These are phyloP conservation scores for Petrophora chlorosata DNA, from an alignment of 2,888 invertebrate species.

Conservation along the genomic window DNA sequence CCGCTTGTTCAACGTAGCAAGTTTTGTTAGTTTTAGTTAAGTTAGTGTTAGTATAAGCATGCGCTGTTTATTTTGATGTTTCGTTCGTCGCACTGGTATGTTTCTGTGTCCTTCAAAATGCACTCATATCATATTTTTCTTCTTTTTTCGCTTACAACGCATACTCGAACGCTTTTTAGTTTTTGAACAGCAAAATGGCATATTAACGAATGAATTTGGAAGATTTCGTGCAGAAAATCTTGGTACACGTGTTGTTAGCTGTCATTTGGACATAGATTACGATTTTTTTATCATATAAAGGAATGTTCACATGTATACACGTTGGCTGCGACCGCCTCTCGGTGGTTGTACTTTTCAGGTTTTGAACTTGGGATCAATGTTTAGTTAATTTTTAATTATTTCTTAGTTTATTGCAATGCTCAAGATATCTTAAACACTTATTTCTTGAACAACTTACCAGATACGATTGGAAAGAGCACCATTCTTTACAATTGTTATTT, in stretches of 20 bases:
- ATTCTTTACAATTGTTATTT: too few relatives aligned
- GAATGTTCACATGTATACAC: slow-evolving; percentile 76
- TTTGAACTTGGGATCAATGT: slow-evolving; percentile 46
- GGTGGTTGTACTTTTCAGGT: slow-evolving; percentile 46
- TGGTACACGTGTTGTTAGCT: slow-evolving; percentile 58
- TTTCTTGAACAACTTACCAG: background rate
- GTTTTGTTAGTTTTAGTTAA: slow-evolving; percentile 27
- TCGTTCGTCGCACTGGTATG: slow-evolving; percentile 60
- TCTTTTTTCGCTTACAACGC: slow-evolving; percentile 62
- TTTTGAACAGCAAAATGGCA: slow-evolving; percentile 63
- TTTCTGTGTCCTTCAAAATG: slow-evolving; percentile 74
- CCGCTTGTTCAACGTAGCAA: slow-evolving; percentile 27
- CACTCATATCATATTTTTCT: slow-evolving; percentile 77
- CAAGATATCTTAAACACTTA: background rate
- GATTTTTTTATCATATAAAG: slow-evolving; percentile 57
- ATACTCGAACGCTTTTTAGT: slow-evolving; percentile 59
- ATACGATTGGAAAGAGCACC: too few relatives aligned
- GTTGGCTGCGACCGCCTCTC: slow-evolving; percentile 47
- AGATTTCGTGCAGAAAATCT: slow-evolving; percentile 56
- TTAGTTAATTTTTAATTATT: background rate
- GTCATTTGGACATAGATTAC: slow-evolving; percentile 52
- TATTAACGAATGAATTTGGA: slow-evolving; percentile 38
- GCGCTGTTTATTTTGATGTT: slow-evolving; percentile 37
- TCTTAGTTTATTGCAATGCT: background rate
- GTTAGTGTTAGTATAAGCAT: slow-evolving; percentile 22